Percentiles rank a stretch among this genome's conserved stretches.
Evolutionary conservation across 1,140 invertebrate genomes (phyloP).

Genomic region (Drosophila takahashii): DNA sequence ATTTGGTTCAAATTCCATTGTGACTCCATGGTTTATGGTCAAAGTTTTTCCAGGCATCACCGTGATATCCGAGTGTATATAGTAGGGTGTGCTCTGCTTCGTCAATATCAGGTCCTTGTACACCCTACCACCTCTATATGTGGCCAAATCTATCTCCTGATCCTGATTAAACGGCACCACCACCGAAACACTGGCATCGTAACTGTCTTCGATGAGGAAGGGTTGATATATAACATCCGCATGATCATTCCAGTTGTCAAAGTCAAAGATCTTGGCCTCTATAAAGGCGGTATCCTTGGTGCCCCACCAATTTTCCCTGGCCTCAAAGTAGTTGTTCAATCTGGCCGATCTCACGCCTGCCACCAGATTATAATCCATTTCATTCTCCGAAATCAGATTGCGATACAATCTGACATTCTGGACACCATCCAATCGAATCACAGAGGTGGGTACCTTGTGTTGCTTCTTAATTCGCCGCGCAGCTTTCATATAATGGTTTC

Average conservation of each 20-base stretch:
- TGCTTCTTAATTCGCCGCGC: slow-evolving; percentile 47
- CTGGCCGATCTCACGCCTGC: slow-evolving; percentile 96
- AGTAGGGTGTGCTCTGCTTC: slow-evolving; percentile 90
- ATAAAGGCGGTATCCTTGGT: slow-evolving; percentile 90
- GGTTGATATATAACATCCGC: slow-evolving; percentile 96
- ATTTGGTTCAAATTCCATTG: slow-evolving; percentile 97
- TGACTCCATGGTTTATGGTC: slow-evolving; percentile 94
- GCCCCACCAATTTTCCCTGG: slow-evolving; percentile 98
- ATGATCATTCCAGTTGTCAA: slow-evolving; percentile 99
- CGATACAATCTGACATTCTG: slow-evolving; percentile 96
- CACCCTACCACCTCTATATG: slow-evolving; percentile 93
- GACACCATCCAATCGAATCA: slow-evolving; percentile 96
- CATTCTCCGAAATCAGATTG: slow-evolving; percentile 96
- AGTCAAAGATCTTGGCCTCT: slow-evolving; percentile 96
- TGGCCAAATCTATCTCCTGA: slow-evolving; percentile 80
- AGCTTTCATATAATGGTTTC: slow-evolving; percentile 56
- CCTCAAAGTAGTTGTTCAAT: slow-evolving; percentile 94
- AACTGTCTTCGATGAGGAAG: slow-evolving; percentile 91
- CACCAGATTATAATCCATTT: slow-evolving; percentile 95
- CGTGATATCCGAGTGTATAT: slow-evolving; percentile 96
- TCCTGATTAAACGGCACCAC: slow-evolving; percentile 85
- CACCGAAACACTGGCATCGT: slow-evolving; percentile 91
- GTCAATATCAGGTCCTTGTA: slow-evolving; percentile 90
- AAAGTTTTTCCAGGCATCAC: slow-evolving; percentile 97
- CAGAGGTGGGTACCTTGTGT: slow-evolving; percentile 89